These are phyloP conservation scores for Neocloeon triangulifer DNA, from an alignment of 1,140 invertebrate genomes.

Conservation along the genomic window DNA sequence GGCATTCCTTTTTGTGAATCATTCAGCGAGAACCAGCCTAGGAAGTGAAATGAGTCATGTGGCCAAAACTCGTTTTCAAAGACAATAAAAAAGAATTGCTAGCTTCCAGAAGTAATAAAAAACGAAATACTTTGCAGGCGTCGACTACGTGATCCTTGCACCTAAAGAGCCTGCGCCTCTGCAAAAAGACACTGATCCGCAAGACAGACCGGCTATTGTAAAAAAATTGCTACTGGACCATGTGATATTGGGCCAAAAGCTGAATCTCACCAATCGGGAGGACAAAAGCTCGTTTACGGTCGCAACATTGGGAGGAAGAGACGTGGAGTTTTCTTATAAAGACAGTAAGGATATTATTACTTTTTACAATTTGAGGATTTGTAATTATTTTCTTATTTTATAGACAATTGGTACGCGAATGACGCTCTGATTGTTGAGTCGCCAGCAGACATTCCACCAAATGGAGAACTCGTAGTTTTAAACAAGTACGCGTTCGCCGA, in stretches of 20 bases:
- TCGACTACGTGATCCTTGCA: no score
- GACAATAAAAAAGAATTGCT: no score
- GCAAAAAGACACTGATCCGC: no score
- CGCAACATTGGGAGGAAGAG: conserved; percentile 24
- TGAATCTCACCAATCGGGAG: conserved; percentile 17
- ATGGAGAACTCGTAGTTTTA: conserved; percentile 21
- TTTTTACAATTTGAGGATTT: no score
- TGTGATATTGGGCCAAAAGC: conserved; percentile 21
- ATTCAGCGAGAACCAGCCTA: no score
- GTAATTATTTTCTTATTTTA: conserved; percentile 3
- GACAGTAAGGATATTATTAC: conserved; percentile 17
- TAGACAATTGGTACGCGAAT: conserved; percentile 20
- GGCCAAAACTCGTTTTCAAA: no score
- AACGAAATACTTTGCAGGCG: no score
- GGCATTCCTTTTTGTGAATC: no score
- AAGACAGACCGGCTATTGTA: conserved; percentile 20
- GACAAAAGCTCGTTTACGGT: conserved; percentile 24
- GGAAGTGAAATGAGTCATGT: no score
- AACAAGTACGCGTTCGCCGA: conserved; percentile 23
- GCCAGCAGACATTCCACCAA: conserved; percentile 17
- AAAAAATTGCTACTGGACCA: conserved; percentile 30
- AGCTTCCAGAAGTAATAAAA: not conserved
- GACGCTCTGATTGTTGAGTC: conserved; percentile 19
- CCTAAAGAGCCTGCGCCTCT: no score
- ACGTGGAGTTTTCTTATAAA: conserved; percentile 20